Evolutionary conservation across 2,113 vertebrate species (phyloP).

Genomic region (Upupa epops): DNA sequence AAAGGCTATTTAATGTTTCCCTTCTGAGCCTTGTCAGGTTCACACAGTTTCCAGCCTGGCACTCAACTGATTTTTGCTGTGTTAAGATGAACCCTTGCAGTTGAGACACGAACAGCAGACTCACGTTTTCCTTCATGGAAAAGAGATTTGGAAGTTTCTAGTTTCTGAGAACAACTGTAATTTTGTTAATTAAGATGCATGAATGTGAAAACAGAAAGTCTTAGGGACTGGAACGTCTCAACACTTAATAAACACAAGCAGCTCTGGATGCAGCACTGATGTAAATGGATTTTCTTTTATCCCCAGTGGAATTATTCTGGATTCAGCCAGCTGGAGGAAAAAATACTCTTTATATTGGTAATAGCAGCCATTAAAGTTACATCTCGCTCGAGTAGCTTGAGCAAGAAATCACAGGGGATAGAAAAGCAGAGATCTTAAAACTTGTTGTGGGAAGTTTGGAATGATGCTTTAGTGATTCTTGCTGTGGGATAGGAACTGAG

Average conservation of each 20-base stretch:
- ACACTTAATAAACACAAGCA: not conserved
- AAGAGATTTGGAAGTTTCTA: not conserved
- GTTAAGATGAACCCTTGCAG: not conserved
- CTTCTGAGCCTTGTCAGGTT: not conserved
- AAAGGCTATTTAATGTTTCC: not conserved
- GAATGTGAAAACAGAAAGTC: not conserved
- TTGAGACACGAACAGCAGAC: not conserved
- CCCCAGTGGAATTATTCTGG: not conserved
- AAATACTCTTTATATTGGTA: not conserved
- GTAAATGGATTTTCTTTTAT: not conserved
- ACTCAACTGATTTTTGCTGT: not conserved
- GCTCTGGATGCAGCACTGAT: not conserved
- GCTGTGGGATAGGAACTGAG: not conserved
- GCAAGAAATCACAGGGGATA: not conserved
- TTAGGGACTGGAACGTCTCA: not conserved
- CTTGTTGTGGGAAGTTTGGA: not conserved
- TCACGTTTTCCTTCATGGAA: not conserved
- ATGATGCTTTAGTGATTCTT: not conserved
- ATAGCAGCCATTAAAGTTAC: not conserved
- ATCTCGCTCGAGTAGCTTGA: not conserved
- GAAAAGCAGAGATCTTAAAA: not conserved
- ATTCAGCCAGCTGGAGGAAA: not conserved
- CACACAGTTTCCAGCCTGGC: not conserved
- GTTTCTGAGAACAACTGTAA: not conserved
- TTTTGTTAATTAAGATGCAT: not conserved